Conservation (phyloP, 2,113 vertebrate species). For the Lepidothrix coronata region DNA sequence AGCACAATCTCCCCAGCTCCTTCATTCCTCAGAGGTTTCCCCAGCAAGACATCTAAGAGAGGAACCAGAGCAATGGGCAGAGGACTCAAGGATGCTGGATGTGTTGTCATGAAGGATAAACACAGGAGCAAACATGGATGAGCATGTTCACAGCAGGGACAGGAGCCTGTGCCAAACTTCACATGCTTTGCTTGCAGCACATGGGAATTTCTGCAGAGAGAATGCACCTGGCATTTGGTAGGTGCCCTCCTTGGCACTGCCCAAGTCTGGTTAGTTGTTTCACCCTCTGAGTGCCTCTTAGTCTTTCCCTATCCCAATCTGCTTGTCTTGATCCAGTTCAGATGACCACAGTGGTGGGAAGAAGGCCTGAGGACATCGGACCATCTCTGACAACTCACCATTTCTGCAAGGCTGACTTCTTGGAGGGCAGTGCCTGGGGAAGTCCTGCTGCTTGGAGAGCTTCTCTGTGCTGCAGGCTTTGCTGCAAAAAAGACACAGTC, state of each 20-base stretch:
- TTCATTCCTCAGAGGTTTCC: background rate
- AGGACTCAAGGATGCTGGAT: background rate
- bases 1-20: background rate
- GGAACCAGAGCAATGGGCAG: background rate
- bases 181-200: background rate
- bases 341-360: background rate
- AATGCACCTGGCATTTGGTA: background rate
- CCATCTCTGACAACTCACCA: conserved; percentile 27
- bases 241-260: background rate
- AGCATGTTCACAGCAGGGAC: rapidly evolving
- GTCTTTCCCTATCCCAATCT: background rate
- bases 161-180: background rate
- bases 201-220: background rate
- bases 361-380: background rate
- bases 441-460: conserved; percentile 42
- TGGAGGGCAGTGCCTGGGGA: conserved; percentile 45
- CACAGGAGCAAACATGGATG: background rate
- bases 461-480: conserved; percentile 14
- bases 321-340: background rate
- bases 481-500: conserved; percentile 35
- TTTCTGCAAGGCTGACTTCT: conserved; percentile 54
- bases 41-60: background rate
- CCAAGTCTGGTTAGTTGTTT: background rate
- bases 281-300: background rate
- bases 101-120: background rate